Percentiles rank a stretch among this genome's conserved stretches.
Conservation (phyloP, 2,888 invertebrate species). For the Diarsia rubi region DNA sequence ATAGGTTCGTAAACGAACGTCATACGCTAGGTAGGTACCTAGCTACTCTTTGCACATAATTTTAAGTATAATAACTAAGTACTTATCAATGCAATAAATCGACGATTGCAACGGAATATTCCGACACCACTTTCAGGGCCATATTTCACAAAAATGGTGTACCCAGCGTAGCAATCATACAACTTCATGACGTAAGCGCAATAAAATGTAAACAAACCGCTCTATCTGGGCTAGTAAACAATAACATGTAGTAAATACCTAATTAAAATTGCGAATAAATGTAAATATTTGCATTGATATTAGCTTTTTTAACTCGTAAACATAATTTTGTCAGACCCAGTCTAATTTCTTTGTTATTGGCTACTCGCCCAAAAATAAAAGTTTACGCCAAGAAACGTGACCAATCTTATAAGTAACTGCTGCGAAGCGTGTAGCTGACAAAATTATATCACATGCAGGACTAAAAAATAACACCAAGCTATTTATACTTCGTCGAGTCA, state of each 20-base stretch:
- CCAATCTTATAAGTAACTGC: conserved; percentile 70
- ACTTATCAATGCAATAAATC: conserved; percentile 48
- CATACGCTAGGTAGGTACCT: neutral
- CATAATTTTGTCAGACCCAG: conserved; percentile 49
- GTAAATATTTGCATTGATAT: conserved; percentile 24
- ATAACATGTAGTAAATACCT: conserved; percentile 19
- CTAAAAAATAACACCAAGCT: conserved; percentile 69
- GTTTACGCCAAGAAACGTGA: conserved; percentile 78
- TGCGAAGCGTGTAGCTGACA: conserved; percentile 57
- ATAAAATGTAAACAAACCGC: conserved; percentile 48
- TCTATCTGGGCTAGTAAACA: conserved; percentile 28
- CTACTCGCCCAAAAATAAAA: conserved; percentile 72
- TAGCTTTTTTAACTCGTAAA: conserved; percentile 17
- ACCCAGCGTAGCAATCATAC: conserved; percentile 12
- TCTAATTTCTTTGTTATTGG: conserved; percentile 70
- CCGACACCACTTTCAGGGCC: conserved; percentile 45
- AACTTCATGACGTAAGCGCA: conserved; percentile 39
- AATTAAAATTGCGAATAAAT: conserved; percentile 6
- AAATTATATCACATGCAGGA: conserved; percentile 66
- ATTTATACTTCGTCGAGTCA: conserved; percentile 70
- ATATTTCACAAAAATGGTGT: conserved; percentile 44
- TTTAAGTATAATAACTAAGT: conserved; percentile 23
- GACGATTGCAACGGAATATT: conserved; percentile 48
- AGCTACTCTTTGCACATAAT: conserved; percentile 14
- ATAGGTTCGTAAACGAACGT: neutral